A percentile compares a stretch with the other conserved stretches of the same genome.
phyloP scores from a whole-genome alignment of 2,113 vertebrate genomes.

The Dipodomys ordii region DNA sequence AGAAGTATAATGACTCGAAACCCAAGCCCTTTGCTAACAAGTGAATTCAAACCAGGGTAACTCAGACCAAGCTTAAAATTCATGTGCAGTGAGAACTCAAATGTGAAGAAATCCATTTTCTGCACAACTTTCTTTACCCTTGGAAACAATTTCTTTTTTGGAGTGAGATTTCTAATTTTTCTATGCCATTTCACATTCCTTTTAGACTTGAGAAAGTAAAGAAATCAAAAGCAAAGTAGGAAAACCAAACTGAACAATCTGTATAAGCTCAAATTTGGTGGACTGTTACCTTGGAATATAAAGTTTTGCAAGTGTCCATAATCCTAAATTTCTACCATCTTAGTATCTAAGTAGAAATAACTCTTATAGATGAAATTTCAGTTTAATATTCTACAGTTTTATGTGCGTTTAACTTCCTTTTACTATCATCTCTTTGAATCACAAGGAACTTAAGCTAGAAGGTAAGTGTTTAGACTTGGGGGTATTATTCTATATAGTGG shows the following conservation, averaged over 20 bases:
- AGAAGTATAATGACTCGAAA: neutral
- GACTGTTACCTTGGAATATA: conserved; percentile 64
- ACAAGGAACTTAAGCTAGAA: neutral
- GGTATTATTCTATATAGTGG: neutral
- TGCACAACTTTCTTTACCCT: conserved; percentile 32
- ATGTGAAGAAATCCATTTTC: conserved; percentile 37
- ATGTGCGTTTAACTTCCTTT: conserved; percentile 49
- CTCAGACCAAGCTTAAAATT: conserved; percentile 11
- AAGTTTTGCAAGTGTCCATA: conserved; percentile 56
- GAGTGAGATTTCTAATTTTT: conserved; percentile 57
- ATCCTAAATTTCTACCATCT: conserved; percentile 70
- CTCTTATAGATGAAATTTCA: conserved; percentile 33
- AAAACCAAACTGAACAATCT: conserved; percentile 78
- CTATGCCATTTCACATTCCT: conserved; percentile 41
- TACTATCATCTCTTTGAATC: neutral
- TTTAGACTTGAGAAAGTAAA: conserved; percentile 59
- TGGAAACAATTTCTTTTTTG: conserved; percentile 65
- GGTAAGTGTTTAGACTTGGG: neutral
- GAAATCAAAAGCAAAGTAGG: conserved; percentile 62
- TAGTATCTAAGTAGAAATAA: conserved; percentile 61
- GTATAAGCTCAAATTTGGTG: conserved; percentile 68
- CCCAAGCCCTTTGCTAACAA: neutral
- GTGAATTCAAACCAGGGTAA: neutral
- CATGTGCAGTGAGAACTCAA: neutral
- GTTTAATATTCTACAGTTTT: conserved; percentile 59